phyloP scores from a whole-genome alignment of 2,113 vertebrate species.

The Prietella phreatophila region DNA sequence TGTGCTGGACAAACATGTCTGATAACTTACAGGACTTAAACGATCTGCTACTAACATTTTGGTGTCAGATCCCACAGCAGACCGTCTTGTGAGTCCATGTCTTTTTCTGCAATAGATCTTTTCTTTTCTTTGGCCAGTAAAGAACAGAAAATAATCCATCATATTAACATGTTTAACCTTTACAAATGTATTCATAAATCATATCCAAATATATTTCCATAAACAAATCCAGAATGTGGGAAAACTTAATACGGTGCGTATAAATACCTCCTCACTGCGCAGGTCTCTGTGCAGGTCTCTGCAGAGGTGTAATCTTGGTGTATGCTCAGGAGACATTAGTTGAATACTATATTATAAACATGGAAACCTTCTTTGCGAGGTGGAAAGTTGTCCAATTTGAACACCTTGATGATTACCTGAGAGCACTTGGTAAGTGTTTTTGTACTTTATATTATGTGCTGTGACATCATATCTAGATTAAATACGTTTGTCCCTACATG shows the following conservation, averaged over 20 bases:
- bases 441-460: not conserved
- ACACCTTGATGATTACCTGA: constrained; percentile 95
- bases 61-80: no score
- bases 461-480: not conserved
- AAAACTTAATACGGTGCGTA: not conserved
- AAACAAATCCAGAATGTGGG: not conserved
- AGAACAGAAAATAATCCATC: not conserved
- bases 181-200: not conserved
- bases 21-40: no score
- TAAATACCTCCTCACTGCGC: not conserved
- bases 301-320: not conserved
- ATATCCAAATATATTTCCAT: not conserved
- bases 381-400: constrained; percentile 92
- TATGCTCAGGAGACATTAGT: not conserved
- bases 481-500: not conserved
- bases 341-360: constrained; percentile 55
- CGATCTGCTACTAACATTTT: no score
- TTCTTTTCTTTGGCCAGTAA: not conserved
- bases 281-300: not conserved
- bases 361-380: constrained; percentile 92
- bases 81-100: not conserved
- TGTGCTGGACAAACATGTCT: no score
- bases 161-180: not conserved
- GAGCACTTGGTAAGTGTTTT: constrained; percentile 82
- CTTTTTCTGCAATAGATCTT: not conserved